phyloP scores from a whole-genome alignment of 2,113 vertebrate genomes.

The Mionectes macconnelli region DNA sequence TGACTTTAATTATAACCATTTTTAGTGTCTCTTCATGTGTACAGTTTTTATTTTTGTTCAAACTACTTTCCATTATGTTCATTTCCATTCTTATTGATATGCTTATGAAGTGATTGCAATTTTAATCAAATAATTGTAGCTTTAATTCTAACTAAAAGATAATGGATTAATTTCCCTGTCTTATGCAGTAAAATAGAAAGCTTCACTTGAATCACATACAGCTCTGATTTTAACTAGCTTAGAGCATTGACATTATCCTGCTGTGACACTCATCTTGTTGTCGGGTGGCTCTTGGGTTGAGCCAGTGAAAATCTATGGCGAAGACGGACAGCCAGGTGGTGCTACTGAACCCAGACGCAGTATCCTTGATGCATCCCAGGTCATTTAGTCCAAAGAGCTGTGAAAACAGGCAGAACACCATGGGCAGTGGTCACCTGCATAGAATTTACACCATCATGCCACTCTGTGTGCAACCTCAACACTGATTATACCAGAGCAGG shows the following conservation, averaged over 20 bases:
- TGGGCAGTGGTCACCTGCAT: neutral
- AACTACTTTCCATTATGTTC: neutral
- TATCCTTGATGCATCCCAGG: neutral
- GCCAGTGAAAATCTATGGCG: neutral
- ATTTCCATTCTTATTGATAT: neutral
- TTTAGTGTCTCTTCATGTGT: neutral
- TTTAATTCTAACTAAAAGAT: neutral
- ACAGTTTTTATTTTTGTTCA: slow-evolving; percentile 5
- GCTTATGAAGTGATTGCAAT: neutral
- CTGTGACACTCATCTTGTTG: neutral
- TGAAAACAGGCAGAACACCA: neutral
- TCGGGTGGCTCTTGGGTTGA: neutral
- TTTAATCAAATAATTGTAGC: slow-evolving; percentile 17
- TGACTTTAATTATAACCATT: neutral
- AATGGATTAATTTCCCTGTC: neutral
- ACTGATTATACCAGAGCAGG: neutral
- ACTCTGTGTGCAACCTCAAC: neutral
- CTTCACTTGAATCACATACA: neutral
- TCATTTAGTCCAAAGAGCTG: neutral
- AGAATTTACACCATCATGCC: neutral
- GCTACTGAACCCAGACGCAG: neutral
- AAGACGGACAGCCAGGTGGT: neutral
- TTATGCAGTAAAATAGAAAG: neutral
- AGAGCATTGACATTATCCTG: neutral
- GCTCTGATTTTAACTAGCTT: neutral